phyloP scores from a whole-genome alignment of 1,140 invertebrate species.

The Notospermus geniculatus region DNA sequence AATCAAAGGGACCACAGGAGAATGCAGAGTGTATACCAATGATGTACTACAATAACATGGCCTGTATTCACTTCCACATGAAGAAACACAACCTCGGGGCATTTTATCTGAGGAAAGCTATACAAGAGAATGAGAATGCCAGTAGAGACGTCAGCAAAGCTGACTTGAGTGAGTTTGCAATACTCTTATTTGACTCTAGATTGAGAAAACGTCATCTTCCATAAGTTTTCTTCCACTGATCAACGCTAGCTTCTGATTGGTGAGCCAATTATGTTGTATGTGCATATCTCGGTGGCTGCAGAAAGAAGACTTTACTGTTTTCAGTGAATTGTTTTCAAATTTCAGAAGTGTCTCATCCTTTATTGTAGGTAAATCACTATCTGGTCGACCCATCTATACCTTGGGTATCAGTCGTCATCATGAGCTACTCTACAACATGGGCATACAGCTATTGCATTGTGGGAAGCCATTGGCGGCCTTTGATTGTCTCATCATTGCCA shows the following conservation, averaged over 20 bases:
- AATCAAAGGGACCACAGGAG: constrained; percentile 29
- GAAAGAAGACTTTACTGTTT: no score
- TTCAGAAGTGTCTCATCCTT: no score
- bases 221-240: no score
- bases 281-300: no score
- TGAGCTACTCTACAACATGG: constrained; percentile 88
- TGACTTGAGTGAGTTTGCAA: constrained; percentile 8
- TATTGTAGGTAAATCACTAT: constrained; percentile 31
- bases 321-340: no score
- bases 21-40: constrained; percentile 57
- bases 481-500: constrained; percentile 84
- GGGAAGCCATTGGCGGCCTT: constrained; percentile 80
- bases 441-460: constrained; percentile 78
- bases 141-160: constrained; percentile 51
- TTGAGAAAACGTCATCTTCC: no score
- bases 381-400: constrained; percentile 61
- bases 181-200: no score
- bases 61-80: constrained; percentile 80
- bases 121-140: constrained; percentile 73
- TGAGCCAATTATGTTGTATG: no score
- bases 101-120: constrained; percentile 80
- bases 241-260: no score
- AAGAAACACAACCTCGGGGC: constrained; percentile 82
- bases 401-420: constrained; percentile 64
- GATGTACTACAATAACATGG: constrained; percentile 86